Conservation (phyloP, 2,113 vertebrate species). For the Petromus typicus region DNA sequence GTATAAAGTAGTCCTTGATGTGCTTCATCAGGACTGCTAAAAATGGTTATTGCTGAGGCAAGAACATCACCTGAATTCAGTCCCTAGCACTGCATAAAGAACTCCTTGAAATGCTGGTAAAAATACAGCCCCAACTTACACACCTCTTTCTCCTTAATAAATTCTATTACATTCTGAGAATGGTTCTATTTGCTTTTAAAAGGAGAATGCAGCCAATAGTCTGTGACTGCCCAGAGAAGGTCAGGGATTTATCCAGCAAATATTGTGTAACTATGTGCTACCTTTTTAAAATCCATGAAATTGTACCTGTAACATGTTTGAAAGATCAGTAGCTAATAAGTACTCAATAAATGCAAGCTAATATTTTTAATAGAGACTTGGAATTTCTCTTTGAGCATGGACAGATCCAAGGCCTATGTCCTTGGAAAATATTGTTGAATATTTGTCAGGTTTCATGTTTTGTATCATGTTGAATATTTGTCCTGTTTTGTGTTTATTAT, state of each 20-base stretch:
- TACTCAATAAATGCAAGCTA: not conserved
- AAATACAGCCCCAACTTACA: not conserved
- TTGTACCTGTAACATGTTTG: not conserved
- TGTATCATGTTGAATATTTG: not conserved
- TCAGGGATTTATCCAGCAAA: not conserved
- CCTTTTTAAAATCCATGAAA: not conserved
- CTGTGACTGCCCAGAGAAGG: constrained; percentile 5
- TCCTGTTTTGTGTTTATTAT: not conserved
- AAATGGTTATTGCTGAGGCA: not conserved
- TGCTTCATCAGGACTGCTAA: not conserved
- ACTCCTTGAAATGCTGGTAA: constrained; percentile 13
- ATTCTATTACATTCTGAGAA: not conserved
- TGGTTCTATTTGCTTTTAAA: constrained; percentile 12
- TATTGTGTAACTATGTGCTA: not conserved
- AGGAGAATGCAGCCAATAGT: not conserved
- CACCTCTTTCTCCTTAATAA: not conserved
- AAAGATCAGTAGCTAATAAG: not conserved
- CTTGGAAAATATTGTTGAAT: not conserved
- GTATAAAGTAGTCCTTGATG: not conserved
- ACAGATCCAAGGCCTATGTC: not conserved
- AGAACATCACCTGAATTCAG: not conserved
- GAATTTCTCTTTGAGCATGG: not conserved
- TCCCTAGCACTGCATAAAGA: not conserved
- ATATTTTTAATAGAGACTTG: not conserved
- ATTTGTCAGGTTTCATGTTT: not conserved